Evolutionary conservation across 2,113 vertebrate genomes (phyloP), one percentile per base, ranked within the genome.

Genomic region (Riparia riparia): DNA sequence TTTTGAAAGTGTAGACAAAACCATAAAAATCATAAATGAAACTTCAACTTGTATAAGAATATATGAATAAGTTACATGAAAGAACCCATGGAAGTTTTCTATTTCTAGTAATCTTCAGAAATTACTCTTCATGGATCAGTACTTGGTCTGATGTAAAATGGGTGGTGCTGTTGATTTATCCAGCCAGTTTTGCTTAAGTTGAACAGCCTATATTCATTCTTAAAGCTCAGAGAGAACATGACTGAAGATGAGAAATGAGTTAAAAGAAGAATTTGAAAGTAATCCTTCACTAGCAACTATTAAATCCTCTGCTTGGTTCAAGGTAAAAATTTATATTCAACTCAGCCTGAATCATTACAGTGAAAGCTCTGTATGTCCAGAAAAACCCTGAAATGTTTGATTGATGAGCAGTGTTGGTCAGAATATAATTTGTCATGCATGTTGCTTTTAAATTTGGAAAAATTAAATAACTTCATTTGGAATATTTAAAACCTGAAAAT

Each of bases 51-150:
- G 14, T 65, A 16, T 45, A 49, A 29, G 22, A 61, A 31, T 74
- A 71, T 76, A 86, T 84, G 74, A 90, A 49, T 93, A 18, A 78
- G 20, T 64, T 88, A 50, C 81, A 60, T 92, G 84, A 78, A 66
- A 32, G 41, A 68, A 18, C 44, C 65, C 18, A 24, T 73, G 24
- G 64, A 82, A 79, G 63, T 70, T 96, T 97, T 39, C 70, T 17
- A 31, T 96, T 96, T 90, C 66, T 96, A 93, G 82, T 79, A 94
- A 76, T 47, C 44, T 81, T 95, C 82, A 97, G 41, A 57, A 93
- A 68, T 77, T 78, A 29, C n/a, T 89, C 47, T 64, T 66, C 25
- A 10, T 54, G 50, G 54, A 97, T 97, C 92, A 90, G 31, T 96
- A 94, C 92, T 84, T 83, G 32, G 14, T 84, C 49, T 80, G n/a